These are phyloP conservation scores for Scaptodrosophila lebanonensis DNA, from an alignment of 1,140 invertebrate species.

Conservation along the genomic window DNA sequence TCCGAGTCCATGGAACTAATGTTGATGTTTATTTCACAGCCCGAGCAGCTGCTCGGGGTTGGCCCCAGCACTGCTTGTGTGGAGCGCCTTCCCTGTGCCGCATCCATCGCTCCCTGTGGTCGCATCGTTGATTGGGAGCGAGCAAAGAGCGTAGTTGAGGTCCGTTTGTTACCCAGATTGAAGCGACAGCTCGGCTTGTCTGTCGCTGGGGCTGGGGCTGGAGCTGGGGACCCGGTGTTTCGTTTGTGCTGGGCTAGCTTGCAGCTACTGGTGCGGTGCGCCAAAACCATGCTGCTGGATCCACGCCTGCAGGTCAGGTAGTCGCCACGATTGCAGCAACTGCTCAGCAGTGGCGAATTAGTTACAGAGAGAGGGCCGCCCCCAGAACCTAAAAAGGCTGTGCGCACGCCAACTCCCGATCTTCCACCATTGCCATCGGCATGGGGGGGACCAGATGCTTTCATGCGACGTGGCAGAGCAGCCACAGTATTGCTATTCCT, in stretches of 20 bases:
- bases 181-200: neutral
- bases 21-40: constrained; percentile 62
- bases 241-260: neutral
- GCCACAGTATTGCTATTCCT: constrained; percentile 11
- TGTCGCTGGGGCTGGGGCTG: neutral
- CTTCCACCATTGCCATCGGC: no score
- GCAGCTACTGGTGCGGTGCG: neutral
- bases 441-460: neutral
- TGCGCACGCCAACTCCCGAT: neutral
- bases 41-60: constrained; percentile 28
- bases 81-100: neutral
- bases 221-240: constrained; percentile 6
- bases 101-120: no score
- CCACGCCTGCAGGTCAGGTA: constrained; percentile 17
- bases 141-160: no score
- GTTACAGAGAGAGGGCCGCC: neutral
- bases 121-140: no score
- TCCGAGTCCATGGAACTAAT: constrained; percentile 35
- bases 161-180: no score
- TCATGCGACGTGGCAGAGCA: constrained; percentile 2
- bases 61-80: neutral
- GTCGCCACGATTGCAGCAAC: constrained; percentile 25
- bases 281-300: constrained; percentile 17
- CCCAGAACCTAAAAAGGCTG: neutral
- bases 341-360: constrained; percentile 26